Conservation (phyloP, 2,888 invertebrate species). For the Lypha dubia region DNA sequence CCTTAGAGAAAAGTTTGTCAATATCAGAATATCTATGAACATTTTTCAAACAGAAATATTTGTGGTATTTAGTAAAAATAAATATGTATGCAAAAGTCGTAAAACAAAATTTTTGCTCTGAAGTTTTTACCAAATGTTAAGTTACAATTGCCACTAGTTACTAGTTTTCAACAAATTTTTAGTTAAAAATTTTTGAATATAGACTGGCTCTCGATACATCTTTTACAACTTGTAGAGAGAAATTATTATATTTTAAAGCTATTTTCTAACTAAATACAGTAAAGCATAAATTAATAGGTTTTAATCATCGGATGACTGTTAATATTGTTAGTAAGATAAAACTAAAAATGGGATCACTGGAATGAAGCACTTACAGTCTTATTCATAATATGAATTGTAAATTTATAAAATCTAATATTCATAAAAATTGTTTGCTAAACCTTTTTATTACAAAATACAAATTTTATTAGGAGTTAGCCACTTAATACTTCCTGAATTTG, state of each 20-base stretch:
- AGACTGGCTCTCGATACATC: too few relatives aligned
- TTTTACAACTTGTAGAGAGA: too few relatives aligned
- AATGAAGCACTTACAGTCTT: constrained; percentile 3
- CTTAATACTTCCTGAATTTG: neutral
- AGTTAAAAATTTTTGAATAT: too few relatives aligned
- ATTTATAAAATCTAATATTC: neutral
- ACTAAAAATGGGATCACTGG: neutral
- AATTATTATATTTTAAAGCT: constrained; percentile 23
- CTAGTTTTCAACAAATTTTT: too few relatives aligned
- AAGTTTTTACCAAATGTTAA: too few relatives aligned
- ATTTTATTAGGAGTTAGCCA: neutral
- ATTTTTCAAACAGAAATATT: too few relatives aligned
- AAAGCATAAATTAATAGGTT: neutral
- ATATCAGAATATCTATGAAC: too few relatives aligned
- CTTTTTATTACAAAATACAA: neutral
- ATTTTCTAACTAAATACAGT: neutral
- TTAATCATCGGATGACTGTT: constrained; percentile 10
- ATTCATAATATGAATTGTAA: neutral
- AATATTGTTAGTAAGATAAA: constrained; percentile 36
- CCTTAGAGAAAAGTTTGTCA: too few relatives aligned
- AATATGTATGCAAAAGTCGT: too few relatives aligned
- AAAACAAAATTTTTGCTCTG: too few relatives aligned
- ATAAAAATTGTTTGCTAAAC: neutral
- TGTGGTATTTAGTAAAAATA: too few relatives aligned
- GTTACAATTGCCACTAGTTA: too few relatives aligned